Percentiles rank a stretch among this genome's conserved stretches.
Conservation (phyloP, 2,888 invertebrate species). For the Pheosia tremula region DNA sequence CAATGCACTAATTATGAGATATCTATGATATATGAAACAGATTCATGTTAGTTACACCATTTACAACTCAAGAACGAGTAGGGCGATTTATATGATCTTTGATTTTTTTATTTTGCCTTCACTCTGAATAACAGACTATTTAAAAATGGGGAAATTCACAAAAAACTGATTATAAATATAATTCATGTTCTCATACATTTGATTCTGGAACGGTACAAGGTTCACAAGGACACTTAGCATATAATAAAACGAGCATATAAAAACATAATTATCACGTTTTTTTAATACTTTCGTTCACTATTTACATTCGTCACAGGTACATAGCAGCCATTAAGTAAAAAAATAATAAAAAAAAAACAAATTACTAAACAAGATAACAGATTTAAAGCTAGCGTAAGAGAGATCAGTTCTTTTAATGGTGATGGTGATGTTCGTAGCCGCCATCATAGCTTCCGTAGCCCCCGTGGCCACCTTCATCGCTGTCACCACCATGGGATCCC, state of each 20-base stretch:
- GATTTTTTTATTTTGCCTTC: too few species aligned
- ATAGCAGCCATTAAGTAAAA: constrained; percentile 61
- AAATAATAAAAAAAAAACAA: constrained; percentile 67
- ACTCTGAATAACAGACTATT: too few species aligned
- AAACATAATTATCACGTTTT: constrained; percentile 58
- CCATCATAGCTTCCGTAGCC: constrained; percentile 31
- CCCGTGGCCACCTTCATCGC: constrained; percentile 41
- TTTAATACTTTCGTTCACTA: constrained; percentile 80
- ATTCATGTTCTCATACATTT: too few species aligned
- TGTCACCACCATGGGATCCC: constrained; percentile 49
- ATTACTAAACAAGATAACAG: constrained; percentile 73
- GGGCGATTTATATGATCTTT: too few species aligned
- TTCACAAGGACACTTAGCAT: neutral
- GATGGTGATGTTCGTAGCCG: constrained; percentile 40
- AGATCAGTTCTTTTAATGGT: constrained; percentile 82
- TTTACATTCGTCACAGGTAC: constrained; percentile 65
- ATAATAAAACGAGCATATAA: constrained; percentile 29
- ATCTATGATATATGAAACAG: too few species aligned
- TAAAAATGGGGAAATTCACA: too few species aligned
- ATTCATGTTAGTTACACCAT: too few species aligned
- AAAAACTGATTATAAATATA: too few species aligned
- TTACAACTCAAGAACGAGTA: too few species aligned
- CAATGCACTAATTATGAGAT: too few species aligned
- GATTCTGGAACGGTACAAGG: neutral
- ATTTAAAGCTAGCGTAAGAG: constrained; percentile 76